phyloP scores from a whole-genome alignment of 2,797 vertebrate species.

The Phoxinus dragarum region DNA sequence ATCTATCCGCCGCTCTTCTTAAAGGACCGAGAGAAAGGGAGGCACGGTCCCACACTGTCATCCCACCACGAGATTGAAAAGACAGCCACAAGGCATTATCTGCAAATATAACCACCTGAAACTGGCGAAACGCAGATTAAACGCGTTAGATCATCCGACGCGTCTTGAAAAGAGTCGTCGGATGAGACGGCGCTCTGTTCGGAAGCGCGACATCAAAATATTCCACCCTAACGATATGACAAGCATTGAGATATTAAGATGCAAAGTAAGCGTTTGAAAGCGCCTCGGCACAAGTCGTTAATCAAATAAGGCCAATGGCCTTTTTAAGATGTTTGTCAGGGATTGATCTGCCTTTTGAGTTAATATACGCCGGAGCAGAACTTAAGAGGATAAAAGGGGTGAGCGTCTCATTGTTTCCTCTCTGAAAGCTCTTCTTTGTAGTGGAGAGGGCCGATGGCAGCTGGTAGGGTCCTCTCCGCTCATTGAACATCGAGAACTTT shows the following conservation, averaged over 20 bases:
- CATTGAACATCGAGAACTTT: conserved; percentile 83
- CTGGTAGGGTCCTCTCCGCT: conserved; percentile 84
- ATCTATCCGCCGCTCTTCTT: conserved; percentile 78
- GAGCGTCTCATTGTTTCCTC: conserved; percentile 79
- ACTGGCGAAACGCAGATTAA: conserved; percentile 66
- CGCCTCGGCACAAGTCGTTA: conserved; percentile 56
- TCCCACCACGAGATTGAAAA: conserved; percentile 78
- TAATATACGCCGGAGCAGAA: conserved; percentile 74
- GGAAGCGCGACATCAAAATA: background rate
- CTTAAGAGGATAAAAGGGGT: conserved; percentile 77
- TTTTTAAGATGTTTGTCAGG: conserved; percentile 75
- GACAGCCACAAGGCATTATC: conserved; percentile 76
- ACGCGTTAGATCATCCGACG: background rate
- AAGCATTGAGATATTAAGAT: conserved; percentile 49
- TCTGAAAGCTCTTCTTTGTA: conserved; percentile 83
- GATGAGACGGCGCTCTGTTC: background rate
- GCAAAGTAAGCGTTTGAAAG: conserved; percentile 23
- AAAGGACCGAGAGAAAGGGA: conserved; percentile 78
- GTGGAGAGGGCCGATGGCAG: conserved; percentile 80
- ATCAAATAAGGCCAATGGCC: conserved; percentile 73
- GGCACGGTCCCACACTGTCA: conserved; percentile 74
- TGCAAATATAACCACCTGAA: conserved; percentile 79
- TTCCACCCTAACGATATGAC: conserved; percentile 15
- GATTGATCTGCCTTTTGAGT: conserved; percentile 78
- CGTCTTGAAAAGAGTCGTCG: background rate